Percentiles rank a stretch among this genome's conserved stretches.
These are phyloP conservation scores for Cremastinae sp. DNA, from an alignment of 2,888 invertebrate species.

Conservation along the genomic window DNA sequence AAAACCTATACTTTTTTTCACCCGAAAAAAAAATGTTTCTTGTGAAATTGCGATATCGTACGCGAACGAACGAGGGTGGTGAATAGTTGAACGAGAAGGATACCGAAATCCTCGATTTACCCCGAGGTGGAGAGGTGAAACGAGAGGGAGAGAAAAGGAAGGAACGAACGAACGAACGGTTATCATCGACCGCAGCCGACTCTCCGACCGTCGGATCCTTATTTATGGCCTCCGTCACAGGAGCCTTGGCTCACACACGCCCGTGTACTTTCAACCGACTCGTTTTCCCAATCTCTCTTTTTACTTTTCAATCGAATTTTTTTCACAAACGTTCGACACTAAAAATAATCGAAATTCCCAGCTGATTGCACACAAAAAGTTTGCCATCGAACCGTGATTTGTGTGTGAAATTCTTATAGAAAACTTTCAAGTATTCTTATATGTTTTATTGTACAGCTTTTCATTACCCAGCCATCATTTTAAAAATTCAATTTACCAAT, in stretches of 20 bases:
- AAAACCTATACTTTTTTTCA: background rate
- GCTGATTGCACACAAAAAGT: background rate
- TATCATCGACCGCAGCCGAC: slow-evolving; percentile 77
- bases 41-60: slow-evolving; percentile 41
- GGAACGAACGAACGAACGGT: slow-evolving; percentile 73
- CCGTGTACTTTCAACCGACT: slow-evolving; percentile 48
- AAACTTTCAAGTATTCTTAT: background rate
- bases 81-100: slow-evolving; percentile 46
- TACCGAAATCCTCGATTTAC: slow-evolving; percentile 41
- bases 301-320: slow-evolving; percentile 38
- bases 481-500: no score
- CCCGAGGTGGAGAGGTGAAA: slow-evolving; percentile 48
- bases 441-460: no score
- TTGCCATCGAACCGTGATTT: slow-evolving; percentile 6
- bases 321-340: slow-evolving; percentile 26
- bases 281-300: slow-evolving; percentile 13
- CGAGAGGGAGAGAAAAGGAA: slow-evolving; percentile 62
- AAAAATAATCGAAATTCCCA: background rate
- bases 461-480: no score
- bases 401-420: background rate
- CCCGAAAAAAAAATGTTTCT: slow-evolving; percentile 18
- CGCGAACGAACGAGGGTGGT: slow-evolving; percentile 53
- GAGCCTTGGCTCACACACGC: slow-evolving; percentile 42
- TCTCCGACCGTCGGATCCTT: slow-evolving; percentile 79
- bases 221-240: slow-evolving; percentile 74